phyloP scores from a whole-genome alignment of 2,113 vertebrate genomes.

The Serilophus lunatus region DNA sequence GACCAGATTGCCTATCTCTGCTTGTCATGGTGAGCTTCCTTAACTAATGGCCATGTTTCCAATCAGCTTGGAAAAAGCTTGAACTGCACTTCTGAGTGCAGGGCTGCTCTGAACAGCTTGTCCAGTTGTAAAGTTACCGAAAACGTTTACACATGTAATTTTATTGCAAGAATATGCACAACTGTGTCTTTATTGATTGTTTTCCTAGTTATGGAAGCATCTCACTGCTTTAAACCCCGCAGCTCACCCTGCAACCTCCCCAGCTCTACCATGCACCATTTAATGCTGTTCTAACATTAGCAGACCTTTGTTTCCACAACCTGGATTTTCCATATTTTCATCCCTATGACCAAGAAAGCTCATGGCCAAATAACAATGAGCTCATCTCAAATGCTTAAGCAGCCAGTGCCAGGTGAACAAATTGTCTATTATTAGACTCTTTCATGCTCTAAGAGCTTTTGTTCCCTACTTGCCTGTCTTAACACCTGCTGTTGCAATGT shows the following conservation, averaged over 20 bases:
- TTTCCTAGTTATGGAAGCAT: not conserved
- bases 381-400: slow-evolving; percentile 55
- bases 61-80: not conserved
- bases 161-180: not conserved
- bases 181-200: slow-evolving; percentile 14
- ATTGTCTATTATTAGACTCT: slow-evolving; percentile 68
- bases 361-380: slow-evolving; percentile 62
- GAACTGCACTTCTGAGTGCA: not conserved
- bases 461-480: slow-evolving; percentile 48
- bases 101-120: slow-evolving; percentile 33
- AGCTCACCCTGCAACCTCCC: not conserved
- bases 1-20: not conserved
- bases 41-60: not conserved
- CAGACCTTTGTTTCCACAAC: slow-evolving; percentile 63
- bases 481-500: slow-evolving; percentile 55
- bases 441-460: slow-evolving; percentile 59
- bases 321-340: slow-evolving; percentile 53
- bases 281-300: slow-evolving; percentile 63
- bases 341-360: slow-evolving; percentile 8
- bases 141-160: slow-evolving; percentile 17
- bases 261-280: not conserved
- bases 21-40: not conserved
- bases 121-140: slow-evolving; percentile 5
- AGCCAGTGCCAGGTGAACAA: slow-evolving; percentile 62
- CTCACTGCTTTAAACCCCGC: not conserved